Evolutionary conservation across 2,888 invertebrate species (phyloP).

Genomic region (Drosophila longiperda): DNA sequence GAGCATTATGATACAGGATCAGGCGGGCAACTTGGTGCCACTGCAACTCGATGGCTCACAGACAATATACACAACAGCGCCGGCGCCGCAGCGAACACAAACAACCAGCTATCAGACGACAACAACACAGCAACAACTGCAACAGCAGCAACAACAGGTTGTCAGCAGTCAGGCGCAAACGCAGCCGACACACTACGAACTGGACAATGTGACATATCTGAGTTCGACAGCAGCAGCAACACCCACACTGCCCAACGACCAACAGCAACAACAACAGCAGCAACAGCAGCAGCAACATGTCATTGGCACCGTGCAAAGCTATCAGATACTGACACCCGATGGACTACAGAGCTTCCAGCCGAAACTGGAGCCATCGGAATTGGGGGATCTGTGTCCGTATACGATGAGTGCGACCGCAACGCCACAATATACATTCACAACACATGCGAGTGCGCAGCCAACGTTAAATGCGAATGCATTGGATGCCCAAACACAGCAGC

Average conservation of each 20-base stretch:
- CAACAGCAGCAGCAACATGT: slow-evolving; percentile 74
- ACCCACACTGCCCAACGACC: slow-evolving; percentile 75
- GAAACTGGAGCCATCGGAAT: slow-evolving; percentile 69
- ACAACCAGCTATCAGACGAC: slow-evolving; percentile 68
- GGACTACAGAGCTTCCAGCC: slow-evolving; percentile 83
- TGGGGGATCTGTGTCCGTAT: slow-evolving; percentile 82
- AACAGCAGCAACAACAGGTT: slow-evolving; percentile 58
- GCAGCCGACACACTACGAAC: slow-evolving; percentile 80
- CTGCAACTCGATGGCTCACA: slow-evolving; percentile 82
- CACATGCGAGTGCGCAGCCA: slow-evolving; percentile 77
- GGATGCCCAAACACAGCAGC: slow-evolving; percentile 67
- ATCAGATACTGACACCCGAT: slow-evolving; percentile 83
- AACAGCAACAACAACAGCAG: slow-evolving; percentile 63
- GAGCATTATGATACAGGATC: slow-evolving; percentile 84
- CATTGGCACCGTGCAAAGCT: slow-evolving; percentile 84
- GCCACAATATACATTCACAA: slow-evolving; percentile 81
- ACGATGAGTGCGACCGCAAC: slow-evolving; percentile 67
- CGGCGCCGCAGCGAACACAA: slow-evolving; percentile 54
- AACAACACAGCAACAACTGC: slow-evolving; percentile 70
- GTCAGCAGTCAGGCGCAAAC: slow-evolving; percentile 59
- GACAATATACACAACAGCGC: slow-evolving; percentile 78
- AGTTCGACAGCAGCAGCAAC: slow-evolving; percentile 77
- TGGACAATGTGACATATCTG: slow-evolving; percentile 83
- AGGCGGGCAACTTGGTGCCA: slow-evolving; percentile 83
- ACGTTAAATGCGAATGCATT: slow-evolving; percentile 69